Evolutionary conservation across 2,797 vertebrate species (phyloP).

Genomic region (Poecilia velifera): DNA sequence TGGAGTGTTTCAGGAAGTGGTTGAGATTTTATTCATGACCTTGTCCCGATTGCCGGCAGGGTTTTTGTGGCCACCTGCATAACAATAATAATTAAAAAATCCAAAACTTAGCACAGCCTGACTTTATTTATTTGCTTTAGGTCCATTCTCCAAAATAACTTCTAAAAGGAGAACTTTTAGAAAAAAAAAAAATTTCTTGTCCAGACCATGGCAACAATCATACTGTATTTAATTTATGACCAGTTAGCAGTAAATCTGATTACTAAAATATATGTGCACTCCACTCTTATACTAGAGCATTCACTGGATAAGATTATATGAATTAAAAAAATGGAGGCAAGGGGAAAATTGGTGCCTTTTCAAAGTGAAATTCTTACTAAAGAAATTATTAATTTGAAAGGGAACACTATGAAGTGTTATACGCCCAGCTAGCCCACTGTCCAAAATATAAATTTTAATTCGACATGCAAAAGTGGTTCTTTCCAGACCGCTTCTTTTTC

Average conservation of each 20-base stretch:
- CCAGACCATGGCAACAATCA: not conserved
- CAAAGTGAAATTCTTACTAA: not conserved
- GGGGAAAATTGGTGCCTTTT: not conserved
- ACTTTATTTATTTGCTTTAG: not conserved
- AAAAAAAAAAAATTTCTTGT: not conserved
- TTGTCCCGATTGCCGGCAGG: no score
- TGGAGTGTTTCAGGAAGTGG: no score
- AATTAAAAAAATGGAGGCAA: not conserved
- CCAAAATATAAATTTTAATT: not conserved
- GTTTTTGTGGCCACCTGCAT: no score
- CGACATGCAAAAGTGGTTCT: not conserved
- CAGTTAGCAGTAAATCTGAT: not conserved
- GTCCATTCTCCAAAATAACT: not conserved
- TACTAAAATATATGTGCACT: not conserved
- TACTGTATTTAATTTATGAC: not conserved
- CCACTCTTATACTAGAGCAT: not conserved
- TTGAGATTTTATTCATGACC: no score
- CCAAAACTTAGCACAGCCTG: not conserved
- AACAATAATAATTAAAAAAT: not conserved
- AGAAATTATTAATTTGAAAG: not conserved
- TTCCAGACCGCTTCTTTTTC: not conserved
- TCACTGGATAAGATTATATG: not conserved
- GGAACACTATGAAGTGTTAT: not conserved
- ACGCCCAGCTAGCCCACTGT: rapidly evolving
- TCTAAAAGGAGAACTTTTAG: not conserved